Conservation (phyloP, 2,113 vertebrate genomes). For the Falcunculus frontatus region DNA sequence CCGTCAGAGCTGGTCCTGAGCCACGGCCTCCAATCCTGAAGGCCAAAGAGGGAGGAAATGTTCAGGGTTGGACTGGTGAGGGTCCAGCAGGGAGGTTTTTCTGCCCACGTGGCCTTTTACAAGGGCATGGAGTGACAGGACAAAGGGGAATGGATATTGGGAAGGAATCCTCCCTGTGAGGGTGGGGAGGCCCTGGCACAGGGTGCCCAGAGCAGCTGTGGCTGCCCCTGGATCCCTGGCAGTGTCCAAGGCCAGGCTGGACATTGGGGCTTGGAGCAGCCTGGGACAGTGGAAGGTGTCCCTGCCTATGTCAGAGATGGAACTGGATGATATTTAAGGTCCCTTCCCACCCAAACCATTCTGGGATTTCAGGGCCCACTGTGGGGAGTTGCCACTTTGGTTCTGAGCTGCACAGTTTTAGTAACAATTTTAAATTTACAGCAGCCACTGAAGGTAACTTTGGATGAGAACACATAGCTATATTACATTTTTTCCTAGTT, state of each 20-base stretch:
- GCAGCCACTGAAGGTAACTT: not conserved
- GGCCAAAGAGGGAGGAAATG: not conserved
- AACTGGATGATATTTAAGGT: accelerated
- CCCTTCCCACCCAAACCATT: no score
- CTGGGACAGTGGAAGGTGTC: not conserved
- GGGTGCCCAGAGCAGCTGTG: not conserved
- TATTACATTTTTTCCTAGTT: not conserved
- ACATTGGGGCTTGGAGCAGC: not conserved
- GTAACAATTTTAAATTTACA: not conserved
- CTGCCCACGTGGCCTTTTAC: accelerated
- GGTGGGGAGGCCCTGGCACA: not conserved
- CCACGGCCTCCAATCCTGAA: accelerated
- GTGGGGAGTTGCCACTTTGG: not conserved
- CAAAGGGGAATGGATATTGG: not conserved
- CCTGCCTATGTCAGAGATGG: not conserved
- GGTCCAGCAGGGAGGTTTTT: not conserved
- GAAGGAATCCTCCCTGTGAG: accelerated
- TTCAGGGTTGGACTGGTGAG: not conserved
- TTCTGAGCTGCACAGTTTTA: not conserved
- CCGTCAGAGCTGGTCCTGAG: not conserved
- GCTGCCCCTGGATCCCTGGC: not conserved
- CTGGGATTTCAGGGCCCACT: not conserved
- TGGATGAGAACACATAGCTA: not conserved
- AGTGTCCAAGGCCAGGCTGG: not conserved
- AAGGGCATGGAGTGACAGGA: not conserved